Percentiles rank a stretch among this genome's conserved stretches.
phyloP scores from a whole-genome alignment of 2,797 vertebrate genomes.

The Mormyrus hasselquistii region DNA sequence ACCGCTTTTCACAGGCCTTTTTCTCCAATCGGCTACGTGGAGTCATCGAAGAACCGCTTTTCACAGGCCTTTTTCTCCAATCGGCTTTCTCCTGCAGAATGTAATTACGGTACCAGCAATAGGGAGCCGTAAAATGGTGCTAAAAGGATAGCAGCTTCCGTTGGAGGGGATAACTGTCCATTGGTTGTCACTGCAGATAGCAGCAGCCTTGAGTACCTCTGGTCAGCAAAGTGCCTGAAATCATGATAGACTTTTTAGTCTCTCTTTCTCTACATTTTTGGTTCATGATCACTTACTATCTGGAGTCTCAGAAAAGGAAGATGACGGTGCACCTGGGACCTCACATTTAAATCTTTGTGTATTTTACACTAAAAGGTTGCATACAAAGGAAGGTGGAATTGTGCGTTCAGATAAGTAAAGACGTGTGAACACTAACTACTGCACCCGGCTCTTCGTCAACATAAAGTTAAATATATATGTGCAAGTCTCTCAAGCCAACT shows the following conservation, averaged over 20 bases:
- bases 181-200: neutral
- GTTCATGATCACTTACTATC: neutral
- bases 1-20: neutral
- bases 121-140: neutral
- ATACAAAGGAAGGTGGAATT: neutral
- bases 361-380: neutral
- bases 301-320: neutral
- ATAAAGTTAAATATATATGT: neutral
- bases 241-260: neutral
- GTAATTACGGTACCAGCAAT: neutral
- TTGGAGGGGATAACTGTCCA: neutral
- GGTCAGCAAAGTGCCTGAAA: neutral
- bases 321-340: neutral
- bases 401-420: neutral
- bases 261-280: neutral
- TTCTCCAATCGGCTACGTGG: neutral
- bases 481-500: neutral
- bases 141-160: neutral
- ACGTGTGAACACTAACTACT: neutral
- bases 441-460: neutral
- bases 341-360: neutral
- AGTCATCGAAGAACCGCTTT: neutral
- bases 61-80: neutral
- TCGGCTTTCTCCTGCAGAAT: neutral
- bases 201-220: neutral